A percentile compares a stretch with the other conserved stretches of the same genome.
phyloP scores from a whole-genome alignment of 2,888 invertebrate genomes.

The Netelia inedita region DNA sequence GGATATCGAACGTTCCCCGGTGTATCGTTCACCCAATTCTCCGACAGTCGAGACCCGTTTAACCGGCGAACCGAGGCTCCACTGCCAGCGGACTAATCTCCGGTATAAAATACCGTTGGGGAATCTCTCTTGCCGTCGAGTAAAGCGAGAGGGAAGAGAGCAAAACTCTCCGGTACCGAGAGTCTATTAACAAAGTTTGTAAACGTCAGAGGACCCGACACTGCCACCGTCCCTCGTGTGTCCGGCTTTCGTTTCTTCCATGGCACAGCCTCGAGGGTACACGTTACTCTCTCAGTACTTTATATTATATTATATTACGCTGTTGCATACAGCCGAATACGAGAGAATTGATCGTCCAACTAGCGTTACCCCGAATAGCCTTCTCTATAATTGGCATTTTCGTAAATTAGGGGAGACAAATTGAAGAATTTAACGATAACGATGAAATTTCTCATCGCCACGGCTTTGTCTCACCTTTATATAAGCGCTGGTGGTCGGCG shows the following conservation, averaged over 20 bases:
- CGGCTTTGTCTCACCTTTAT: constrained; percentile 86
- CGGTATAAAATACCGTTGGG: constrained; percentile 59
- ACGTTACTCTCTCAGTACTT: background rate
- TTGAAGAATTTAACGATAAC: background rate
- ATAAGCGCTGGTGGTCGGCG: constrained; percentile 89
- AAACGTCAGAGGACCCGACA: constrained; percentile 48
- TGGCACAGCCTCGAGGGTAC: background rate
- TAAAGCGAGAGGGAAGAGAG: background rate
- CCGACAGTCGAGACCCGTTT: constrained; percentile 47
- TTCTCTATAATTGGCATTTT: constrained; percentile 16
- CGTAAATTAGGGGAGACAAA: background rate
- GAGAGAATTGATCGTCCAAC: constrained; percentile 33
- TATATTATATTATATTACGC: constrained; percentile 13
- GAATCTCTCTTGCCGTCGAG: background rate
- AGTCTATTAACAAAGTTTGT: constrained; percentile 66
- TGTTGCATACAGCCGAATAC: background rate
- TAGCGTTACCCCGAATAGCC: background rate
- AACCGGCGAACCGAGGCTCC: constrained; percentile 40
- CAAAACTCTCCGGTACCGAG: constrained; percentile 36
- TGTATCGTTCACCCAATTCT: constrained; percentile 49
- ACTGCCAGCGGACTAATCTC: constrained; percentile 39
- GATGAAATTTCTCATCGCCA: too few species aligned
- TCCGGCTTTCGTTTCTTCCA: constrained; percentile 6
- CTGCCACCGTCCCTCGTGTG: constrained; percentile 19
- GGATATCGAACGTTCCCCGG: constrained; percentile 19